Evolutionary conservation across 2,888 invertebrate genomes (phyloP), one percentile per base, ranked within the genome.

Genomic region (Nasonovia ribisnigri): DNA sequence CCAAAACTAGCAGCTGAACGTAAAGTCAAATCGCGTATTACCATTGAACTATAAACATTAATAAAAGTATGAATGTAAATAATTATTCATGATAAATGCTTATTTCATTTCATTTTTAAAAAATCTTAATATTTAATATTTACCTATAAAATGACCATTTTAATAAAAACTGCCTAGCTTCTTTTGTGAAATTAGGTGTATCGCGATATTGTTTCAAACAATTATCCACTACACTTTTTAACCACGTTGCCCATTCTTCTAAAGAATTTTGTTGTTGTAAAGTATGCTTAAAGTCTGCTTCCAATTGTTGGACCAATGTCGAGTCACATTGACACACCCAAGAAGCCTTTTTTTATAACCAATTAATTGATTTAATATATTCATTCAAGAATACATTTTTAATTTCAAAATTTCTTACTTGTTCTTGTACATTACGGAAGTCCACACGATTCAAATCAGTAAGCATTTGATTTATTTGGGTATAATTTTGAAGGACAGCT

Each of bases 141-240:
- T 96, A 97, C 97, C 98, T 98, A 96, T 99, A 99, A 96, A 99
- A 99, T 95, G 99, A 99, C 99, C 99, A 99, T 96, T 99, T 99
- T 94, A 99, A 97, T 95, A 99, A 97, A 96, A 99, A 99, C 95
- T 99, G 98, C 90, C 98, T 96, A 13, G 98, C 98, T 92, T 98
- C 98, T 95, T 97, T 97, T 43, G 98, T 97, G 96, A 98, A 98
- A 95, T 97, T 97, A 8, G 97, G 96, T 95, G 97, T 97, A 84
- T 97, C 98, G 95, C 98, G 98, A 96, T 98, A 98, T 94, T 98
- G 98, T 95, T 98, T 98, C 94, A 99, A 97, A 57, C 99, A 98
- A 95, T 97, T 97, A 95, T 98, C 97, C 92, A 99, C 99, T 95
- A 99, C 99, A 94, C 97, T 97, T 96, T 99, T 99, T 95, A 99